Evolutionary conservation across 2,888 invertebrate genomes (phyloP), one percentile per base, ranked within the genome.

Genomic region (Eumerus sabulonum): DNA sequence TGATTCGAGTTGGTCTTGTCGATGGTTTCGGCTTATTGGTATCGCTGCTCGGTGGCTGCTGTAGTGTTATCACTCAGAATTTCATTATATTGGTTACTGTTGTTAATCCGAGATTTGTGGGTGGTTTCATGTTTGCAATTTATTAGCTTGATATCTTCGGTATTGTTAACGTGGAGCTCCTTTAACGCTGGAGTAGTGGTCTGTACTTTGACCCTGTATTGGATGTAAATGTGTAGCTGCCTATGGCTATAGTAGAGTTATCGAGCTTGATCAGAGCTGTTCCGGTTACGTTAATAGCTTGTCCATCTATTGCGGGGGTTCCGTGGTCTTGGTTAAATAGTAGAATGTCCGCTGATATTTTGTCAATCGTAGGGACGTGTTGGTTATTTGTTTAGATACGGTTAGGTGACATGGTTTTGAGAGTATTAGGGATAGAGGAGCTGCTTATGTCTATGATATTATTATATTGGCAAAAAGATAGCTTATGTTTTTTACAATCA

Each of bases 1-100:
- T 57, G 14, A 35, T 45, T 19, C 44, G 57, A 44, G 54, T 40
- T 9, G 40, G 27, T 13, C 19, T 42, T 42, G 7, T 27, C 27
- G 27, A 27, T 27, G 27, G 27, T 2, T 27, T 27, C 27, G 27
- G 27, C 7, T 7, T 27, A 27, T 27, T 27, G 27, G 27, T 27
- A 27, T 27, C 27, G 2, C 27, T 27, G 27, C 27, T 27, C 27
- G 2, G 27, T 27, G 27, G 27, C 27, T 4, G 27, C 27, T 7
- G 27, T 27, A 27, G 27, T n/a, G n/a, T n/a, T n/a, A n/a, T n/a
- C n/a, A n/a, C n/a, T n/a, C n/a, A n/a, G 27, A 27, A 27, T 27
- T 27, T 27, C 27, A 27, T 7, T 27, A 7, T 27, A 2, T 4
- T 27, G 27, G 27, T 7, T 27, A 27, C 27, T 27, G 27, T 7